Evolutionary conservation across 2,888 invertebrate genomes (phyloP).

Genomic region (Plemyria rubiginata): DNA sequence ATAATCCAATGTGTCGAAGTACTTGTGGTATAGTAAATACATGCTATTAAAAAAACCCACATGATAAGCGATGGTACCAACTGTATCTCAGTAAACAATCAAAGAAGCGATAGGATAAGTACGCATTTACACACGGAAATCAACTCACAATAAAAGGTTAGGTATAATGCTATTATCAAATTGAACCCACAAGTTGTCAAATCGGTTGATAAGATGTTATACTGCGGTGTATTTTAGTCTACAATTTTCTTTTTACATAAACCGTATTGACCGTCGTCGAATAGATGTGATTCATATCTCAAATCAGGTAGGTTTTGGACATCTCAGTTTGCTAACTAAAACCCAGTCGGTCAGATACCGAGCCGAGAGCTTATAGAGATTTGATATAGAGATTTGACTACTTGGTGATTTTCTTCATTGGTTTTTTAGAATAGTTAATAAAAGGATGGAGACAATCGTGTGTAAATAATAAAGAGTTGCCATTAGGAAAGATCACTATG

Average conservation of each 20-base stretch:
- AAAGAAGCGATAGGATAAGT: conserved; percentile 55
- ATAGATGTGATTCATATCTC: neutral
- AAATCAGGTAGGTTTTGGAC: neutral
- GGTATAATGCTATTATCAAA: neutral
- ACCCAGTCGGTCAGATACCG: neutral
- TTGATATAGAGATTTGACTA: conserved; percentile 1
- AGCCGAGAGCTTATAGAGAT: neutral
- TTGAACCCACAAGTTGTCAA: conserved; percentile 4
- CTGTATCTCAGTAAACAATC: conserved; percentile 52
- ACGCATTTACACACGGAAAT: conserved; percentile 48
- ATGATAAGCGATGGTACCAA: conserved; percentile 76
- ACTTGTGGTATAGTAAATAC: conserved; percentile 54
- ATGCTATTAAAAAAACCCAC: conserved; percentile 85
- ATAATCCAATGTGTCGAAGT: conserved; percentile 54
- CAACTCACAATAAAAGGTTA: conserved; percentile 7
- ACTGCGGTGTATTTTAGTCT: neutral
- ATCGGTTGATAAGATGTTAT: conserved; percentile 7
- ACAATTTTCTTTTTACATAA: neutral
- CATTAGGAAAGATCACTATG: conserved; percentile 35
- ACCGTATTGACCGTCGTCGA: neutral
- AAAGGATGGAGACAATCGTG: conserved; percentile 32
- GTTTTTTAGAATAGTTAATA: conserved; percentile 6
- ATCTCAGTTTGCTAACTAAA: neutral
- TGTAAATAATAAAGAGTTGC: conserved; percentile 38
- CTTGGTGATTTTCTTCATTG: conserved; percentile 8